Base-by-base conservation (phyloP, 2,888 invertebrate genomes). In the Nemotelus nigrinus region DNA sequence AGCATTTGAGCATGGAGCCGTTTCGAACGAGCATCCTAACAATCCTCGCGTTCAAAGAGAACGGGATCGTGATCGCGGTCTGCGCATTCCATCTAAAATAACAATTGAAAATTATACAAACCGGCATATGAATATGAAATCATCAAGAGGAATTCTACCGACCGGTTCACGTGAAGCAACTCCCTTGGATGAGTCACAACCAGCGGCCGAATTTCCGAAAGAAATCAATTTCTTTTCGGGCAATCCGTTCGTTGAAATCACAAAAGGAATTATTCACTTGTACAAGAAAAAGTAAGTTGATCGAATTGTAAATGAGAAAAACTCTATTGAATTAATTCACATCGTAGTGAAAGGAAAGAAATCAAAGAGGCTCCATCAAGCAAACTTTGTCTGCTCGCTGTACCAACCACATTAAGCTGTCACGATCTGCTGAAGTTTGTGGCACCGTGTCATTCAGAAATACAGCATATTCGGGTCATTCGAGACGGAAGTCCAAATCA, bases 231-330 rank as follows among this genome's bases (percentile, higher is more conserved):
- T 97, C 87, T 95, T 96, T 82, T 97, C 96, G 82, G 99, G 99
- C 3, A 99, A 99, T 89, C 99, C 98, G 1, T 93, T 94, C 83
- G 96, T 99, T 1, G 99, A 99, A 88, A 93, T 97, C 53, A 98
- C 98, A 0, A 96, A 97, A 86, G 99, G 99, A 57, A 93, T 99
- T 67, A 89, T 99, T 78, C 99, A 99, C 90, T 89, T 99, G 41
- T 99, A 97, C 86, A 99, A 98, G 86, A 97, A 98, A 86, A 96
- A 97, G 98, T 98, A 88, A 91, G 88, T 80, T 67, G 58, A 75
- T 58, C 6, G 10, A 10, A 53, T 53, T 53, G 53, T 53, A 7
- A 10, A 58, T 74, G 43, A 70, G 8, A 48, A 4, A 8, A 25
- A 53, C 43, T 58, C 43, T 77, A 50, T 60, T 63, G 78, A 60